These are phyloP conservation scores for Apoda limacodes DNA, from an alignment of 2,888 invertebrate genomes.

Conservation along the genomic window DNA sequence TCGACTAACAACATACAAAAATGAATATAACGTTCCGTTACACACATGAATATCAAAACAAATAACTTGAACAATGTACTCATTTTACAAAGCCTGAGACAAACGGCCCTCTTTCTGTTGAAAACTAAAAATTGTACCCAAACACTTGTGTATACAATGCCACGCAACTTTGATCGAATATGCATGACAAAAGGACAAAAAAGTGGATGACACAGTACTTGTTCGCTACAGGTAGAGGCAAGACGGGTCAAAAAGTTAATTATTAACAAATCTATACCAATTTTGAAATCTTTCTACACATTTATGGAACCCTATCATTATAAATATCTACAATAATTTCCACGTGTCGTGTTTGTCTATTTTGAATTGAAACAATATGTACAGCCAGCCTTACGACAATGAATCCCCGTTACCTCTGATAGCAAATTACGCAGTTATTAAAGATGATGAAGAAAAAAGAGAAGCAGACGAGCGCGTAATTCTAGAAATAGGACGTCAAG, in stretches of 20 bases:
- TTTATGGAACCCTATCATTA: no score
- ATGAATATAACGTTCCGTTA: constrained; percentile 34
- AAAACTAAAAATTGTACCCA: constrained; percentile 42
- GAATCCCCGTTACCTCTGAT: constrained; percentile 51
- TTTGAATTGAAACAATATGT: no score
- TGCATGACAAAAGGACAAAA: constrained; percentile 59
- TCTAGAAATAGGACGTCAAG: constrained; percentile 61
- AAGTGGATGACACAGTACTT: constrained; percentile 54
- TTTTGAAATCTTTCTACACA: no score
- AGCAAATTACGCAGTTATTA: constrained; percentile 49
- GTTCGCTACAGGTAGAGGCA: constrained; percentile 32
- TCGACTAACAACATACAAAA: constrained; percentile 21
- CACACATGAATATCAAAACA: no score
- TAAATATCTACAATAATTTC: no score
- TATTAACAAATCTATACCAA: constrained; percentile 4
- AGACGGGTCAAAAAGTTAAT: constrained; percentile 23
- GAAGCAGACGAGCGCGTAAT: constrained; percentile 53
- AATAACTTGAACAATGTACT: no score
- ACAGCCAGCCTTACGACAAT: constrained; percentile 44
- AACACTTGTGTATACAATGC: constrained; percentile 63
- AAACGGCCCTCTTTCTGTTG: constrained; percentile 28
- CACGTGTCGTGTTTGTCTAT: no score
- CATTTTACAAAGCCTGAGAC: constrained; percentile 13
- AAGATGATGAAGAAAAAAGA: constrained; percentile 44
- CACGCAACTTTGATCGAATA: constrained; percentile 56